Conservation (phyloP, 2,888 invertebrate genomes). For the Erynnis tages region DNA sequence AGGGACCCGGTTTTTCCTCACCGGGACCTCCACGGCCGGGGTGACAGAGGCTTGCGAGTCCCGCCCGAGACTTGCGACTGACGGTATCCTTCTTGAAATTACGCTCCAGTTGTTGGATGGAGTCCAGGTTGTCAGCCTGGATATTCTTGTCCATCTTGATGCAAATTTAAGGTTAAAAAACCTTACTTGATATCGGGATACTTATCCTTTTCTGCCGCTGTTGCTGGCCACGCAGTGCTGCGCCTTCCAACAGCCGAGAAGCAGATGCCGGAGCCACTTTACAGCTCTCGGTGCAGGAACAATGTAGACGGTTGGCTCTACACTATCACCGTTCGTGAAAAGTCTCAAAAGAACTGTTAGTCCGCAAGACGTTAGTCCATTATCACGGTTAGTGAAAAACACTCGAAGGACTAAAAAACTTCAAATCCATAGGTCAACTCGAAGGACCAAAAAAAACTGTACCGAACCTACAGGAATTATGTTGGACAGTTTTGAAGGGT, state of each 20-base stretch:
- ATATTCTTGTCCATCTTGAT: background rate
- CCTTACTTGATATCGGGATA: conserved; percentile 4
- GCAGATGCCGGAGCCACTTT: background rate
- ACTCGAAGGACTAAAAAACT: background rate
- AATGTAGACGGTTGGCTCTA: too few species aligned
- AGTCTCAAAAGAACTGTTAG: background rate
- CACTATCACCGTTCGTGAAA: background rate
- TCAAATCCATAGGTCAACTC: too few species aligned
- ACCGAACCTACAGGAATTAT: too few species aligned
- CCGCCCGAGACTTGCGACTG: background rate
- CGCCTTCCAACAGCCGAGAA: background rate
- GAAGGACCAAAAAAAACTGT: background rate
- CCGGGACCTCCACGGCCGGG: background rate
- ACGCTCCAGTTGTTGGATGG: background rate
- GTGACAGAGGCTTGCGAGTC: background rate
- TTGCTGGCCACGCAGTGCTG: background rate
- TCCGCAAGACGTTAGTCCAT: background rate
- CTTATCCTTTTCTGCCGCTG: background rate
- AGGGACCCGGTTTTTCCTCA: background rate
- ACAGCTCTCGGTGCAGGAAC: background rate
- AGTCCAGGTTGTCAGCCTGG: background rate
- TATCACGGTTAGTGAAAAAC: background rate
- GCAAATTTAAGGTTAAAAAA: background rate
- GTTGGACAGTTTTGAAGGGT: background rate
- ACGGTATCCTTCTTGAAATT: conserved; percentile 5